Evolutionary conservation across 2,797 vertebrate species (phyloP).

Genomic region (Crocidura indochinensis): DNA sequence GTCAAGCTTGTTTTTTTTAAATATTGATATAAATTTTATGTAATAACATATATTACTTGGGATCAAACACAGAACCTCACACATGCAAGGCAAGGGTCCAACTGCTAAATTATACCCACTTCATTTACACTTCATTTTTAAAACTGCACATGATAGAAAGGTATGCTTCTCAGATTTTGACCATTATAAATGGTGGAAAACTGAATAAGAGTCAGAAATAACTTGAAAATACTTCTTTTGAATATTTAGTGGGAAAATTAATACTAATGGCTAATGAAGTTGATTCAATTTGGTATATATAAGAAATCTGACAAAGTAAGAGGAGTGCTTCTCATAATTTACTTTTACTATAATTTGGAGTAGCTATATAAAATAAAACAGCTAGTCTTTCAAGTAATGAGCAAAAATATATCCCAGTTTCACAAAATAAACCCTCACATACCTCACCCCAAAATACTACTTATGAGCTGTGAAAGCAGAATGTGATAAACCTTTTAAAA

Average conservation of each 20-base stretch:
- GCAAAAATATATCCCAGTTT: not conserved
- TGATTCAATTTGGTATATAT: not conserved
- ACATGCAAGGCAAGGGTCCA: too few species aligned
- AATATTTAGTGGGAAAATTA: not conserved
- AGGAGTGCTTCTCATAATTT: not conserved
- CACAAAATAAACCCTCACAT: not conserved
- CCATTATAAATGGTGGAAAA: not conserved
- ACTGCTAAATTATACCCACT: too few species aligned
- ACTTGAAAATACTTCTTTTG: not conserved
- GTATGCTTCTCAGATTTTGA: not conserved
- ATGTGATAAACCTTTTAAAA: not conserved
- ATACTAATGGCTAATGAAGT: not conserved
- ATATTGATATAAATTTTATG: too few species aligned
- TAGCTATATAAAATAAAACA: not conserved
- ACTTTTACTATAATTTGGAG: not conserved
- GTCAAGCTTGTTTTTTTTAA: conserved; percentile 48
- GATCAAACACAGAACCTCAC: too few species aligned
- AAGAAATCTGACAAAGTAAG: not conserved
- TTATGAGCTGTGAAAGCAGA: not conserved
- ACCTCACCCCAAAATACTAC: not conserved
- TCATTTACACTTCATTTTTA: not conserved
- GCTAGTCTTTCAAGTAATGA: not conserved
- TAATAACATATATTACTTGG: too few species aligned
- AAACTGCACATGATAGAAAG: conserved; percentile 11
- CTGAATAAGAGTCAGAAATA: not conserved